Conservation (phyloP, 2,113 vertebrate genomes). For the Thinocorus orbignyianus region DNA sequence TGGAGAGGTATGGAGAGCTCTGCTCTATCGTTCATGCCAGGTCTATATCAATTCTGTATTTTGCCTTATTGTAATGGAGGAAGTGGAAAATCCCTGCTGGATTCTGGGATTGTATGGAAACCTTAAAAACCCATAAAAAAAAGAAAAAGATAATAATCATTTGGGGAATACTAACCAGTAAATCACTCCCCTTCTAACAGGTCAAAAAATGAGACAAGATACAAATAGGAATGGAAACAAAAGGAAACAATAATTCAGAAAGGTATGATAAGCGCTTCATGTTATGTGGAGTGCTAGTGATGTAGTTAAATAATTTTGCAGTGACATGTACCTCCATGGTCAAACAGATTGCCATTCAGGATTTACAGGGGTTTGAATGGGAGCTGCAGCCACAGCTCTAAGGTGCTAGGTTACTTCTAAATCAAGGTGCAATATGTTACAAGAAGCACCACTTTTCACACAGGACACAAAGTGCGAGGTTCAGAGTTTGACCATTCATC, state of each 20-base stretch:
- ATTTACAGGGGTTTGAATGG: not conserved
- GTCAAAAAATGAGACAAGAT: not conserved
- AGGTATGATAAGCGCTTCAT: not conserved
- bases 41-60: not conserved
- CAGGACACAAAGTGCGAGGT: not conserved
- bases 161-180: not conserved
- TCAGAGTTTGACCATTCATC: not conserved
- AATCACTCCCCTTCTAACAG: not conserved
- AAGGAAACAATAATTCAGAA: not conserved
- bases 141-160: not conserved
- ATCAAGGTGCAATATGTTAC: not conserved
- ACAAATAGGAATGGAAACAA: not conserved
- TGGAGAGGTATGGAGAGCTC: not conserved
- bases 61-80: not conserved
- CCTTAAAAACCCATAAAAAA: not conserved
- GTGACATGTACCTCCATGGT: not conserved
- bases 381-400: not conserved
- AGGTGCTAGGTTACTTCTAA: not conserved
- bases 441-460: not conserved
- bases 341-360: not conserved
- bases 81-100: not conserved
- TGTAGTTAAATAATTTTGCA: not conserved
- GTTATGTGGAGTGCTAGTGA: not conserved
- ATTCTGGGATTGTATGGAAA: not conserved
- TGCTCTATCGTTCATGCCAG: not conserved